A percentile compares a stretch with the other conserved stretches of the same genome.
Evolutionary conservation across 2,797 vertebrate genomes (phyloP).

Genomic region (Chiroxiphia lanceolata): DNA sequence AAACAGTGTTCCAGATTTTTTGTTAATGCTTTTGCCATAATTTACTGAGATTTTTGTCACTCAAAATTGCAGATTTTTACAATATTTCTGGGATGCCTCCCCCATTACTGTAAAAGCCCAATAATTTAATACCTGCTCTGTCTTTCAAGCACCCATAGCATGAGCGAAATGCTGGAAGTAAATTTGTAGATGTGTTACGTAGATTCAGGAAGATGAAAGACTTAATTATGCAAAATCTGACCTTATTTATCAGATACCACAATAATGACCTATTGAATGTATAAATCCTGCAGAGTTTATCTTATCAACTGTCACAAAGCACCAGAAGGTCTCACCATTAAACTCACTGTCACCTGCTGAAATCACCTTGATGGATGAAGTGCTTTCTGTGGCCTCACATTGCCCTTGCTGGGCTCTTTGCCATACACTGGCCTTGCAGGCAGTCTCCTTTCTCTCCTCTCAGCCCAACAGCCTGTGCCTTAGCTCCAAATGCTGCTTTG

Average conservation of each 20-base stretch:
- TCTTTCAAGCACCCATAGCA: not conserved
- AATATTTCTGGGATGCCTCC: not conserved
- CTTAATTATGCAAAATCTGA: not conserved
- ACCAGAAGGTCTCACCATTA: not conserved
- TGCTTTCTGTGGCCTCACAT: not conserved
- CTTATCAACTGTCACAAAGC: not conserved
- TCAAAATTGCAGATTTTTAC: not conserved
- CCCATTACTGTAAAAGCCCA: not conserved
- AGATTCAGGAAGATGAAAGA: not conserved
- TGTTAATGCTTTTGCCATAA: not conserved
- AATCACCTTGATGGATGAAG: not conserved
- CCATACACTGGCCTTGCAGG: rapidly evolving
- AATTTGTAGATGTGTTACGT: not conserved
- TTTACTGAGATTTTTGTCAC: not conserved
- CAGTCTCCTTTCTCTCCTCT: not conserved
- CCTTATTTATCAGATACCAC: not conserved
- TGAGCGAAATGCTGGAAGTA: not conserved
- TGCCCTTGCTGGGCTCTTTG: rapidly evolving
- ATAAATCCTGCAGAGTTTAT: not conserved
- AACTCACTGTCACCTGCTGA: not conserved
- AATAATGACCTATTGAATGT: not conserved
- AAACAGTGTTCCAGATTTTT: not conserved
- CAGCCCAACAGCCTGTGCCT: not conserved
- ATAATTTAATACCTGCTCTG: not conserved
- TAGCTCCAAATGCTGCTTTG: not conserved